Evolutionary conservation across 2,797 vertebrate genomes (phyloP).

Genomic region (Falco berigora): DNA sequence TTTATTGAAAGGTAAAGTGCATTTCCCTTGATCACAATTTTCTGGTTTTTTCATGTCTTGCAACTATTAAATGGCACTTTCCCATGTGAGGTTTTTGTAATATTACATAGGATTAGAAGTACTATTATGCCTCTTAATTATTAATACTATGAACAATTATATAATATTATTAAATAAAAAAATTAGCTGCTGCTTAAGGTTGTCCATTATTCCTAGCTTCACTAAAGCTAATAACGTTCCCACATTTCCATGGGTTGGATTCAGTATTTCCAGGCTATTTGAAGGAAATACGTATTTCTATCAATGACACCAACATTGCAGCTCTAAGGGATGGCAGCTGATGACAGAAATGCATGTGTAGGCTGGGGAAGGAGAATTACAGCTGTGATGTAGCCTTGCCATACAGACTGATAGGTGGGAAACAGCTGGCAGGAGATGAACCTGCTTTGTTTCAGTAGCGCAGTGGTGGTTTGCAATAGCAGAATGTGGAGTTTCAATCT

Average conservation of each 20-base stretch:
- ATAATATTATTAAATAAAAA: neutral
- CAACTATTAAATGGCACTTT: neutral
- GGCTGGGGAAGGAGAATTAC: neutral
- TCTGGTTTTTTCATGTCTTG: neutral
- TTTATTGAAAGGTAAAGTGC: slow-evolving; percentile 81
- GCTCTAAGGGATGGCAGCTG: neutral
- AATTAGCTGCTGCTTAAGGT: neutral
- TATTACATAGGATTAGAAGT: neutral
- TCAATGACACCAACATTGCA: neutral
- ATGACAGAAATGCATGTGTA: neutral
- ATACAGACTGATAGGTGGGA: accelerated
- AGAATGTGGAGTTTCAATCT: neutral
- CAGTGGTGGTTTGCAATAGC: neutral
- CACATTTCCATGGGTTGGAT: neutral
- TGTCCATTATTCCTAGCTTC: neutral
- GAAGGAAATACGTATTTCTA: neutral
- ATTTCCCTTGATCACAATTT: neutral
- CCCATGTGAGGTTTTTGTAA: neutral
- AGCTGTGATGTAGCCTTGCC: neutral
- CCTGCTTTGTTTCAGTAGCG: neutral
- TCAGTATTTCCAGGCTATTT: neutral
- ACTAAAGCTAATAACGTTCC: neutral
- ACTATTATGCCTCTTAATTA: neutral
- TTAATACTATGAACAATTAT: neutral
- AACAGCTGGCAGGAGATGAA: neutral